phyloP scores from a whole-genome alignment of 1,140 invertebrate genomes.

The Drosophila lacertosa region DNA sequence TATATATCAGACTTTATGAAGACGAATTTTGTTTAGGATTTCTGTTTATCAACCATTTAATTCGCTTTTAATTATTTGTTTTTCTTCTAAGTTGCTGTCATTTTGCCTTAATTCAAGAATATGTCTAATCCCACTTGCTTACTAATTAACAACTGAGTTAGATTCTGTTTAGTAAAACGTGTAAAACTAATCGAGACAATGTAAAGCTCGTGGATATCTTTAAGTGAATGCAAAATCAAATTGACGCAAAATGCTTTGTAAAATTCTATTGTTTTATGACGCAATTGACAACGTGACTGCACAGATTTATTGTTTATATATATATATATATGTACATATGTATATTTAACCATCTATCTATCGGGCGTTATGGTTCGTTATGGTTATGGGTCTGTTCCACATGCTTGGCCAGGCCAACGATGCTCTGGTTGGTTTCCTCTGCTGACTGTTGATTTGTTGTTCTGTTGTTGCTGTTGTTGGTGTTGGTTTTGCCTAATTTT shows the following conservation, averaged over 20 bases:
- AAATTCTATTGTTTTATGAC: conserved; percentile 1
- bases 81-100: too few species aligned
- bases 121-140: too few species aligned
- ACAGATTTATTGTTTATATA: not conserved
- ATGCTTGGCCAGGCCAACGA: conserved; percentile 41
- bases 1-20: too few species aligned
- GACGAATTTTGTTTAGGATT: too few species aligned
- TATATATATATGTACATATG: conserved; percentile 10
- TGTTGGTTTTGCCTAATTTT: conserved; percentile 79
- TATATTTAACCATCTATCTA: conserved; percentile 32
- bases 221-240: not conserved
- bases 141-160: too few species aligned
- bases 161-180: too few species aligned
- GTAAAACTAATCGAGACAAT: not conserved
- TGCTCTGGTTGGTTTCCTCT: conserved; percentile 33
- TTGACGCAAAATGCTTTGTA: not conserved
- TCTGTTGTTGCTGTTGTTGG: conserved; percentile 42
- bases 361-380: conserved; percentile 30
- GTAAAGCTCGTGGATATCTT: not conserved
- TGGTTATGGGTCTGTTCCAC: conserved; percentile 57
- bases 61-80: too few species aligned
- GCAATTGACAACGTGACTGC: conserved; percentile 3
- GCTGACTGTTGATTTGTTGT: conserved; percentile 20
- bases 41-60: too few species aligned
- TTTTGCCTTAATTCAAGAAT: too few species aligned